Evolutionary conservation across 1,140 invertebrate species (phyloP).

Genomic region (Drosophila cardini): DNA sequence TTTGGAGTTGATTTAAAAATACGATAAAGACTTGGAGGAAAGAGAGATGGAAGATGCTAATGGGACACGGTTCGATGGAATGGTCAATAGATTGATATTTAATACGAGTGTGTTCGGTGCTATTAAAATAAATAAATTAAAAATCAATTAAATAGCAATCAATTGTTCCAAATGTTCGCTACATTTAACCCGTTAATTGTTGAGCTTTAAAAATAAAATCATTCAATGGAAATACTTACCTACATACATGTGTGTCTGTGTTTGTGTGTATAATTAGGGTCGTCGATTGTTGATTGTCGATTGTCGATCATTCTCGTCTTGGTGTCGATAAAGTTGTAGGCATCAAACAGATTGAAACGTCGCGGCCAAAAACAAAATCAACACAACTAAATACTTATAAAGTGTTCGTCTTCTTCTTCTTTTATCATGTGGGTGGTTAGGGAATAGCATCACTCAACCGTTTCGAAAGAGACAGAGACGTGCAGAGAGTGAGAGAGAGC

Average conservation of each 20-base stretch:
- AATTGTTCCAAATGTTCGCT: slow-evolving; percentile 44
- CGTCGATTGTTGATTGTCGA: slow-evolving; percentile 7
- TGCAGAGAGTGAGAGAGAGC: slow-evolving; percentile 39
- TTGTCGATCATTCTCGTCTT: slow-evolving; percentile 42
- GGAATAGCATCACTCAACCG: slow-evolving; percentile 40
- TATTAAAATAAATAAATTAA: slow-evolving; percentile 68
- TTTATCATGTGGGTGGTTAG: background rate
- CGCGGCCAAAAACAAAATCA: slow-evolving; percentile 77
- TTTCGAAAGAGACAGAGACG: slow-evolving; percentile 18
- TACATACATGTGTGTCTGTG: slow-evolving; percentile 12
- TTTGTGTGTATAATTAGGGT: slow-evolving; percentile 65
- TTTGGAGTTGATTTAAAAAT: slow-evolving; percentile 16
- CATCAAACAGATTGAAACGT: slow-evolving; percentile 73
- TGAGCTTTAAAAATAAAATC: slow-evolving; percentile 18
- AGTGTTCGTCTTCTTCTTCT: slow-evolving; percentile 24
- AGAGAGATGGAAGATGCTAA: slow-evolving; percentile 26
- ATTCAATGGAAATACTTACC: background rate
- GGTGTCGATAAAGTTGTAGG: slow-evolving; percentile 82
- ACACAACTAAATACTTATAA: slow-evolving; percentile 72
- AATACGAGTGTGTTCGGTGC: slow-evolving; percentile 33
- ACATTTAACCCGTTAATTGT: slow-evolving; percentile 72
- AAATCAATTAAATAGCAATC: slow-evolving; percentile 78
- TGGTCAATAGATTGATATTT: slow-evolving; percentile 65
- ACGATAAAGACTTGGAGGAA: background rate
- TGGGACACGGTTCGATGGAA: slow-evolving; percentile 35